Base-by-base conservation (phyloP, 2,888 invertebrate species). In the Andrena praecox region DNA sequence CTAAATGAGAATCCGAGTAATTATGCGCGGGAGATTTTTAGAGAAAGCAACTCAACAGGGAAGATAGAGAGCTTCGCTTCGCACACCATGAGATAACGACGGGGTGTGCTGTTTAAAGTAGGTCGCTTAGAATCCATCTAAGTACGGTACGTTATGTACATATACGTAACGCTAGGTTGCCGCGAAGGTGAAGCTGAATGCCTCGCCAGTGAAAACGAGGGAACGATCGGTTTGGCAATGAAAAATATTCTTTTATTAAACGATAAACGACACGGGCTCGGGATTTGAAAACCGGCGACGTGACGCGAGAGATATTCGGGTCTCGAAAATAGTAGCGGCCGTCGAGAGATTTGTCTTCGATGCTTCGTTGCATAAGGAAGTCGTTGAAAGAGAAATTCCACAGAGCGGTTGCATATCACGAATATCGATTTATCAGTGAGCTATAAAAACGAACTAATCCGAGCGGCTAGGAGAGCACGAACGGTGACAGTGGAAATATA, bases 81-180 rank as follows among this genome's bases (percentile, higher is more conserved):
- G 66, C 62, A 81, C 50, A 42, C 48, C 60, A 68, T 77, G 48
- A 74, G 77, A 85, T 70, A 78, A 84, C 72, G 71, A 80, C 69
- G 60, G 60, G 73, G 52, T 77, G 60, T 70, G 69, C 29, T 70
- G 56, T 77, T 83, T 80, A 73, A 88, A 86, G 63, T 85, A 84
- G 86, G 86, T 87, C 86, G 70, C 42, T 59, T 27, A 73, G 88
- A 90, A 90, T 84, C 90, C 88, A 76, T 87, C 85, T 27, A 84
- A 88, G 62, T 77, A 59, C 29, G 35, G 56, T 62, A 31, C 42
- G 24, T 82, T 71, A 62, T 29, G 67, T 66, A 31, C 56, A 20
- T 20, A 72, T 72, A 68, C 8, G 7, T 60, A 71, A 75, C 35
- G 67, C 72, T 42, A 59, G 71, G 59, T 42, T 64, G 33, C 42